Evolutionary conservation across 2,797 vertebrate species (phyloP).

Genomic region (Neosilurus hyrtlii): DNA sequence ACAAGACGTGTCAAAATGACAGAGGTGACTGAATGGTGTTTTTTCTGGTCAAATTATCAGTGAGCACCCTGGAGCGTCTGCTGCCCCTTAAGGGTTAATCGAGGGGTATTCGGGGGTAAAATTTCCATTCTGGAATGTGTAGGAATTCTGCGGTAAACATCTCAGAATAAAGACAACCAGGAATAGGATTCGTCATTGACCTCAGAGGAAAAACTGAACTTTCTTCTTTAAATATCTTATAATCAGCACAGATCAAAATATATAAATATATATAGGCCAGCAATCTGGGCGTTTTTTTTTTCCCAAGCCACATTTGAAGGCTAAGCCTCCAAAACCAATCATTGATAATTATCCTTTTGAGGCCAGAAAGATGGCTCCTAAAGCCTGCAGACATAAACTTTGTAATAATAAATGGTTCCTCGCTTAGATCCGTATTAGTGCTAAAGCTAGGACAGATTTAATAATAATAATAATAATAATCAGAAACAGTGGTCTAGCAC

Average conservation of each 20-base stretch:
- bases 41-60: too few relatives aligned
- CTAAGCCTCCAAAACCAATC: conserved; percentile 14
- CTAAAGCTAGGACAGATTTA: background rate
- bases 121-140: background rate
- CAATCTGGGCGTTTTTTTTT: conserved; percentile 1
- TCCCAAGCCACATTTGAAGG: background rate
- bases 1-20: too few relatives aligned
- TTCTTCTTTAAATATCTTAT: conserved; percentile 40
- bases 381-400: background rate
- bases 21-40: too few relatives aligned
- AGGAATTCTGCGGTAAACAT: background rate
- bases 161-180: background rate
- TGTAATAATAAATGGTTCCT: background rate
- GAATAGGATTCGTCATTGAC: background rate
- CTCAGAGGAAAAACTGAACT: background rate
- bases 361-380: background rate
- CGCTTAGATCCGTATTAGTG: conserved; percentile 20
- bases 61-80: too few relatives aligned
- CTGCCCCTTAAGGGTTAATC: too few relatives aligned
- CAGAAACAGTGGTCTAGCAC: background rate
- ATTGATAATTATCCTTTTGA: conserved; percentile 17
- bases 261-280: conserved; percentile 23
- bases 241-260: conserved; percentile 34
- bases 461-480: background rate
- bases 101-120: too few relatives aligned